These are phyloP conservation scores for Xyrichtys novacula DNA, from an alignment of 2,797 vertebrate species.

Conservation along the genomic window DNA sequence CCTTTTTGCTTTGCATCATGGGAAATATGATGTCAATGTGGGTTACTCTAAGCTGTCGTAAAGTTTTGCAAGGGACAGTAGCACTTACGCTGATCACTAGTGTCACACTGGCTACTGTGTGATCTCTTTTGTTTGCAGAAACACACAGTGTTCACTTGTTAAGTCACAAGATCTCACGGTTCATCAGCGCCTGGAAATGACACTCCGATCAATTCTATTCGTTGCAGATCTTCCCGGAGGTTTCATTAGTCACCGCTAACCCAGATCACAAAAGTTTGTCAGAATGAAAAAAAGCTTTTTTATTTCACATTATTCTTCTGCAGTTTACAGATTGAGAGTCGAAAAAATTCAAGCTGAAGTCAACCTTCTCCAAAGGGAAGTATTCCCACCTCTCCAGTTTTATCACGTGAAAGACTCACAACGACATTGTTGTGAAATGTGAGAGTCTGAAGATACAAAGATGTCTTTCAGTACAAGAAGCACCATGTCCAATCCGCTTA, in stretches of 20 bases:
- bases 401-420: conserved; percentile 21
- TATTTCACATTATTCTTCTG: no score
- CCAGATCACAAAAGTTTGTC: no score
- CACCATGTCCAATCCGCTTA: conserved; percentile 27
- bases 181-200: conserved; percentile 31
- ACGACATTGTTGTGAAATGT: conserved; percentile 16
- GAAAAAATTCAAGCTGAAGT: not conserved
- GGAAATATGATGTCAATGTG: not conserved
- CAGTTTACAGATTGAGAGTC: no score
- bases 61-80: not conserved
- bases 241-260: conserved; percentile 19
- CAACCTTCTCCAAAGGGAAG: conserved; percentile 6
- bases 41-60: not conserved
- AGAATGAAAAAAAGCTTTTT: no score
- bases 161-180: conserved; percentile 49
- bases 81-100: conserved; percentile 20
- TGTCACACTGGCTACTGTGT: conserved; percentile 14
- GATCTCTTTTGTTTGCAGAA: conserved; percentile 5
- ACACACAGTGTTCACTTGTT: conserved; percentile 17
- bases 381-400: conserved; percentile 2
- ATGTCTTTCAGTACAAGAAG: conserved; percentile 24
- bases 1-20: not conserved
- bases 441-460: conserved; percentile 36
- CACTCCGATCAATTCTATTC: conserved; percentile 23
- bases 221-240: conserved; percentile 9